phyloP scores from a whole-genome alignment of 2,113 vertebrate species.

The Brachionichthys hirsutus region DNA sequence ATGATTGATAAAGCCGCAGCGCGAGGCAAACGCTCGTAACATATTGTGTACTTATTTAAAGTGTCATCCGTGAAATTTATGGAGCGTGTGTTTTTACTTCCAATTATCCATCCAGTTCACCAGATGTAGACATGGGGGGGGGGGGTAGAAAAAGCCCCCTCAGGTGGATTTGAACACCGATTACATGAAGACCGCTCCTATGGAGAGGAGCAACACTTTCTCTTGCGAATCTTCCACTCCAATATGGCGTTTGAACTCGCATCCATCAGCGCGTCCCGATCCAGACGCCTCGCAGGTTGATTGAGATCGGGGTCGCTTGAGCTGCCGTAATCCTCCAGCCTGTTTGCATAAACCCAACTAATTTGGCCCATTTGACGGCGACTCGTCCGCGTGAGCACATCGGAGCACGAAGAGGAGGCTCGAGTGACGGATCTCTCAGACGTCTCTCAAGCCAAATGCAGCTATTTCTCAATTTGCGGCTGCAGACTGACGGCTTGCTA shows the following conservation, averaged over 20 bases:
- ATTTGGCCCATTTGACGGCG: slow-evolving; percentile 50
- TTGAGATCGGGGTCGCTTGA: slow-evolving; percentile 34
- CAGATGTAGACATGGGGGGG: no score
- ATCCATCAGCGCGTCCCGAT: slow-evolving; percentile 61
- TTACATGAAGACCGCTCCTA: no score
- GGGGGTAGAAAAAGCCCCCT: no score
- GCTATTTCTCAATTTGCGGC: slow-evolving; percentile 9
- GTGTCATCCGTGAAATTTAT: no score
- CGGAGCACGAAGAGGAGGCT: slow-evolving; percentile 24
- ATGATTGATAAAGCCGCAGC: neutral
- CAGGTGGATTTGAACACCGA: no score
- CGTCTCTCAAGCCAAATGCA: slow-evolving; percentile 11
- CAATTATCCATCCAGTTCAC: no score
- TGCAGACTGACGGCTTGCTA: slow-evolving; percentile 24
- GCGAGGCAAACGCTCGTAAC: neutral
- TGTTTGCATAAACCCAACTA: slow-evolving; percentile 40
- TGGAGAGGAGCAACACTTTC: no score
- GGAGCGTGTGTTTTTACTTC: no score
- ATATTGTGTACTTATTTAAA: neutral
- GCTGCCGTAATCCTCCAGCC: slow-evolving; percentile 51
- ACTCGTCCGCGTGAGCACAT: slow-evolving; percentile 36
- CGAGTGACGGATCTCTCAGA: slow-evolving; percentile 32
- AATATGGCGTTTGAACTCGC: neutral
- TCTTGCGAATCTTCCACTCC: no score
- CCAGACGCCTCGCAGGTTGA: slow-evolving; percentile 30